Evolutionary conservation across 2,888 invertebrate species (phyloP), one percentile per base, ranked within the genome.

Genomic region (Bibio marci): DNA sequence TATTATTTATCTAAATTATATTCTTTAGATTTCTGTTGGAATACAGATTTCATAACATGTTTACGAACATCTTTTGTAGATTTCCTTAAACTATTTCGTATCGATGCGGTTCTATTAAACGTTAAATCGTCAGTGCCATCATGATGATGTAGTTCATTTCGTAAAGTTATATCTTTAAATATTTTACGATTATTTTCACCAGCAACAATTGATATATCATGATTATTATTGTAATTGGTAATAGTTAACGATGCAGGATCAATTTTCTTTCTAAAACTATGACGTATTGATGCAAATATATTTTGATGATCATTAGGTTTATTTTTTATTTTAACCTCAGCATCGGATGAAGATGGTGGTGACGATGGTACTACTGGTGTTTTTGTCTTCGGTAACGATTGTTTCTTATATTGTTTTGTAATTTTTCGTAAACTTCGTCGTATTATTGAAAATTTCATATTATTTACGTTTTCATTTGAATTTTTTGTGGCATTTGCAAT

Each of bases 21-120:
- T 38, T 52, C 56, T 30, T 61, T 59, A 22, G 56, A 53, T 17
- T 50, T 54, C 45, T 57, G 58, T 46, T 60, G 53, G 46, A 61
- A 60, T n/a, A 55, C 51, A 1, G 50, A 46, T 43, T 53, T 55
- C 49, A 53, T 46, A 36, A 60, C 51, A 40, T 59, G 57, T 30
- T 50, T 49, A n/a, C 56, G 55, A n/a, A 59, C 53, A 32, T 53
- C 58, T 12, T 56, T 51, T 4, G 60, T 58, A 5, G 60, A 58
- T 8, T 51, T 53, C 2, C 56, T 44, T 18, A 59, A 49, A 42
- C 58, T 59, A 26, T 49, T 55, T 8, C 60, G 49, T 22, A 60
- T 38, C n/a, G 53, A 50, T n/a, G 51, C 48, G 40, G 56, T 59
- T 44, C 46, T 52, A 35, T 18, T 33, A 6, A 55, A 53, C 37